phyloP scores from a whole-genome alignment of 2,113 vertebrate species.

The Morone chrysops region DNA sequence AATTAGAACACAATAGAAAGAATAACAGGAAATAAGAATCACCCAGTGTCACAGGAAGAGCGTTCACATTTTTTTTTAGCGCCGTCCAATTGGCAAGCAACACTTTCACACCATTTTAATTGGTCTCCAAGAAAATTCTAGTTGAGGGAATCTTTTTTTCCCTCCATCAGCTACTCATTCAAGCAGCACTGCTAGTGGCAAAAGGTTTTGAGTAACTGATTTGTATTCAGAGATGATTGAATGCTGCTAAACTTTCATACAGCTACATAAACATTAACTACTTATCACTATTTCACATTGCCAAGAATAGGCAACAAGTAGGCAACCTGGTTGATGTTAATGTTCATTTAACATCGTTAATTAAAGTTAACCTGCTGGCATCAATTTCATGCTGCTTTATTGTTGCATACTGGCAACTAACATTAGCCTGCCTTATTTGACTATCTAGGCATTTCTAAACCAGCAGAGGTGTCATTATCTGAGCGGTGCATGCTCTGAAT shows the following conservation, averaged over 20 bases:
- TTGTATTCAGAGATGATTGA: constrained; percentile 44
- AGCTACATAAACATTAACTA: background rate
- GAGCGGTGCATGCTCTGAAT: background rate
- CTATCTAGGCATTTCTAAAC: background rate
- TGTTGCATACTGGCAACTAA: background rate
- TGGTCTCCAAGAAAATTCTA: constrained; percentile 64
- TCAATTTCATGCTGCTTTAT: background rate
- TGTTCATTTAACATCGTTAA: background rate
- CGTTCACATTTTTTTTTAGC: constrained; percentile 40
- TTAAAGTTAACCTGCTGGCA: background rate
- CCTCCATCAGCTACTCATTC: background rate
- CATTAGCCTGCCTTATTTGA: background rate
- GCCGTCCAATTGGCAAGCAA: constrained; percentile 36
- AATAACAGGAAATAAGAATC: constrained; percentile 41
- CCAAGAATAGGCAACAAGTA: background rate
- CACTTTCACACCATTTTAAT: constrained; percentile 73
- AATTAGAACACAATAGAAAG: constrained; percentile 31
- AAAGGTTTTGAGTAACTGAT: constrained; percentile 23
- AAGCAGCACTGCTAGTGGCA: background rate
- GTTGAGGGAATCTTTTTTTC: constrained; percentile 14
- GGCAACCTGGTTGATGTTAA: background rate
- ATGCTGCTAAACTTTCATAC: background rate
- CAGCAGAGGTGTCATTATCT: background rate
- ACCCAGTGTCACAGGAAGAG: constrained; percentile 39
- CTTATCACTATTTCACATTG: constrained; percentile 14